Conservation (phyloP, 2,113 vertebrate species). For the Ceyx melanurus region DNA sequence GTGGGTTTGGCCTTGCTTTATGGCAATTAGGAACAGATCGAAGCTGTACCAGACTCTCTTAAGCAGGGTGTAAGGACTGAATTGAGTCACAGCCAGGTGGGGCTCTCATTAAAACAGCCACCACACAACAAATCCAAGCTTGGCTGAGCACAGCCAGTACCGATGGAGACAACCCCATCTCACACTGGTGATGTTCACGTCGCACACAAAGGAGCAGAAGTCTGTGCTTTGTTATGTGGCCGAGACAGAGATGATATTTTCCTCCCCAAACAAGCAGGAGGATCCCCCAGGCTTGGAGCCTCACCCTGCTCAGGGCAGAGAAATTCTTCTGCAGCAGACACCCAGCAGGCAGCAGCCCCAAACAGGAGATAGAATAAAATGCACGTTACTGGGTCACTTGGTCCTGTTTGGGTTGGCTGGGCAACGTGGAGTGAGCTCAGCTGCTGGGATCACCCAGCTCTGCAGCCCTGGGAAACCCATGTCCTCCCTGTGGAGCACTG, state of each 20-base stretch:
- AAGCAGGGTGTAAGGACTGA: not conserved
- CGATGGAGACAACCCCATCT: rapidly evolving
- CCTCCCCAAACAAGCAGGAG: not conserved
- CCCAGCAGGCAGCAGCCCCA: not conserved
- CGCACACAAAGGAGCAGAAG: not conserved
- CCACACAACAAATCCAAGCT: not conserved
- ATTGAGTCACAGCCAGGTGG: not conserved
- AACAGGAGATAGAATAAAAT: not conserved
- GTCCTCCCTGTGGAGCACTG: not conserved
- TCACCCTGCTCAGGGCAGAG: not conserved
- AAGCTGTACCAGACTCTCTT: not conserved
- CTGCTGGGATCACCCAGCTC: not conserved
- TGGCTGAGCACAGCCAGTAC: not conserved
- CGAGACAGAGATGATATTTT: not conserved
- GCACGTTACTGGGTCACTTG: not conserved
- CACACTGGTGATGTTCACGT: rapidly evolving
- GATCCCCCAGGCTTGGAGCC: not conserved
- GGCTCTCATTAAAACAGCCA: not conserved
- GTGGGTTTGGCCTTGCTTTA: not conserved
- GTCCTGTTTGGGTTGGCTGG: conserved; percentile 57
- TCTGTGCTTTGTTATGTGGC: not conserved
- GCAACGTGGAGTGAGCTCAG: not conserved
- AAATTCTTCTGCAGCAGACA: not conserved
- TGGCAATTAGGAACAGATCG: not conserved
- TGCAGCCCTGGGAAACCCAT: not conserved